Percentiles rank a stretch among this genome's conserved stretches.
These are phyloP conservation scores for Pteropus rufus DNA, from an alignment of 2,797 vertebrate species.

Conservation along the genomic window DNA sequence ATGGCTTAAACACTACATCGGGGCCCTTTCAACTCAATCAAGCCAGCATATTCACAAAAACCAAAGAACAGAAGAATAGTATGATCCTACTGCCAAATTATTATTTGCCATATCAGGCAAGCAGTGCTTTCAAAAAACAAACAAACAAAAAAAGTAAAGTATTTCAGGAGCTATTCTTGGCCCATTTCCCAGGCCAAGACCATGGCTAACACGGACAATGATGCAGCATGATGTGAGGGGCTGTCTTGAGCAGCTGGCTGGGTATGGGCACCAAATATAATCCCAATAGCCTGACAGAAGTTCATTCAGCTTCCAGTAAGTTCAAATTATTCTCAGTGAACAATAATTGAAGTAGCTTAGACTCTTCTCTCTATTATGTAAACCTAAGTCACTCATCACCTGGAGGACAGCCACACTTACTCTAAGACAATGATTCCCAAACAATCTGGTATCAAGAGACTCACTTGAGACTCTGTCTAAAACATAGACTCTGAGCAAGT, in stretches of 20 bases:
- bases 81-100: neutral
- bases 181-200: neutral
- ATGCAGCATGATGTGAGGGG: too few relatives aligned
- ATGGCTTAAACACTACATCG: neutral
- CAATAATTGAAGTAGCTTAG: neutral
- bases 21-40: neutral
- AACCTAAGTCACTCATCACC: neutral
- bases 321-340: neutral
- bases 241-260: neutral
- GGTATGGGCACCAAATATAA: neutral
- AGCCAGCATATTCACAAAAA: neutral
- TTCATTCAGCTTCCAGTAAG: neutral
- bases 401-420: neutral
- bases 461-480: neutral
- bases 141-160: neutral
- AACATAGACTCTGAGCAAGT: neutral
- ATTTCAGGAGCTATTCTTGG: neutral
- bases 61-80: neutral
- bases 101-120: neutral
- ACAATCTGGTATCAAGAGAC: neutral
- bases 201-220: neutral
- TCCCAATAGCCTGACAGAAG: neutral
- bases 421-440: neutral
- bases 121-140: neutral
- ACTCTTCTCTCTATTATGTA: neutral